A percentile compares a stretch with the other conserved stretches of the same genome.
Evolutionary conservation across 2,888 invertebrate genomes (phyloP).

Genomic region (Aradus depressus): DNA sequence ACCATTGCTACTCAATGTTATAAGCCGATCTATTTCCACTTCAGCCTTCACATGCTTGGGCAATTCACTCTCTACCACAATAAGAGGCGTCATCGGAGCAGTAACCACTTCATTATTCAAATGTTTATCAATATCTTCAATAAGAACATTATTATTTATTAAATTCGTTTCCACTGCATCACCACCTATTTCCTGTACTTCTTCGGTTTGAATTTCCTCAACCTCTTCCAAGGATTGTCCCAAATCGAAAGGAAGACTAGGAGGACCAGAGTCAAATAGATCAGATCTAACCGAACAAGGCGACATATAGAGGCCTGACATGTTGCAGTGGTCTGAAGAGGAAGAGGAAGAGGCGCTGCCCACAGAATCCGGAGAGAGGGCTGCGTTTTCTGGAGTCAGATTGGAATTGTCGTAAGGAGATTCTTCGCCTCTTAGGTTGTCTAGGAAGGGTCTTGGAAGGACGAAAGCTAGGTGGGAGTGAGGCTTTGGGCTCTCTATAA

Average conservation of each 20-base stretch:
- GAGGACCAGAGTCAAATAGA: conserved; percentile 29
- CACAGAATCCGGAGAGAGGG: conserved; percentile 22
- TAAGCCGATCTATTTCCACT: conserved; percentile 14
- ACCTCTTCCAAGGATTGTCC: conserved; percentile 26
- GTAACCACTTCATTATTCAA: too few species aligned
- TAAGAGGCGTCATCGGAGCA: conserved; percentile 3
- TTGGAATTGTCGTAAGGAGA: conserved; percentile 25
- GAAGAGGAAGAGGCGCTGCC: conserved; percentile 24
- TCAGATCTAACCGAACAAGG: conserved; percentile 31
- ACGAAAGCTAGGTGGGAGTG: conserved; percentile 33
- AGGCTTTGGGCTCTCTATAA: conserved; percentile 35
- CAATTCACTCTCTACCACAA: conserved; percentile 14
- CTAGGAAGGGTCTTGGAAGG: conserved; percentile 21
- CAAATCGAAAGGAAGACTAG: conserved; percentile 29
- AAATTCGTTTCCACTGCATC: conserved; percentile 15
- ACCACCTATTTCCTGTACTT: conserved; percentile 17
- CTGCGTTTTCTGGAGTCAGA: conserved; percentile 20
- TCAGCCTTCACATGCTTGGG: conserved; percentile 20
- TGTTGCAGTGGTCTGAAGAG: conserved; percentile 29
- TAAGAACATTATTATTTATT: not conserved
- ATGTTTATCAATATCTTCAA: too few species aligned
- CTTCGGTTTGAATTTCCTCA: conserved; percentile 23
- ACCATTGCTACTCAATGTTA: not conserved
- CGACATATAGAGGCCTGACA: conserved; percentile 32
- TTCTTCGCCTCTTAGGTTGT: conserved; percentile 19